Evolutionary conservation across 2,888 invertebrate species (phyloP).

Genomic region (Netelia virgata): DNA sequence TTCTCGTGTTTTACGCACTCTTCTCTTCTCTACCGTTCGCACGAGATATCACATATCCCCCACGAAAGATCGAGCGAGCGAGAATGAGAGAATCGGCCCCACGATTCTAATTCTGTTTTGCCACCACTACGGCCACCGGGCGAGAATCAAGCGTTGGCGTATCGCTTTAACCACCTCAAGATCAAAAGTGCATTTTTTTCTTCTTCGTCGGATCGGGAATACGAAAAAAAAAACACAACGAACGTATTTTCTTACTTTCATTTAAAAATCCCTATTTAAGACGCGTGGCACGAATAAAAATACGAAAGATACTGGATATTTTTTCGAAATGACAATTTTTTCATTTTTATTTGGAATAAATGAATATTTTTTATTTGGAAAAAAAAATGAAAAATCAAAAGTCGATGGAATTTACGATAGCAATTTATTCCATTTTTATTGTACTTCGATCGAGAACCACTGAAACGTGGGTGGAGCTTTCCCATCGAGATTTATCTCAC

Average conservation of each 20-base stretch:
- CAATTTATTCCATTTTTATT: no score
- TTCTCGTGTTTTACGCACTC: conserved; percentile 71
- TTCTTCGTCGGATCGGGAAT: conserved; percentile 1
- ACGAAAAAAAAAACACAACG: background rate
- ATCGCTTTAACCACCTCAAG: conserved; percentile 28
- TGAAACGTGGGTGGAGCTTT: conserved; percentile 65
- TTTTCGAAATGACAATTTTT: background rate
- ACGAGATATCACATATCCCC: conserved; percentile 57
- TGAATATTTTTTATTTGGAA: background rate
- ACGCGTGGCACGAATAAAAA: background rate
- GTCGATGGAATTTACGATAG: background rate
- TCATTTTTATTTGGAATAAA: background rate
- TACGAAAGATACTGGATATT: background rate
- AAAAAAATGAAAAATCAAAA: background rate
- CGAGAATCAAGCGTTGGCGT: conserved; percentile 63
- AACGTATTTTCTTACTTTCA: background rate
- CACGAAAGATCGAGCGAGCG: background rate
- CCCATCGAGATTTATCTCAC: conserved; percentile 30
- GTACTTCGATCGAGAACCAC: conserved; percentile 43
- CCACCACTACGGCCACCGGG: conserved; percentile 68
- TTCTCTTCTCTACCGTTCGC: conserved; percentile 60
- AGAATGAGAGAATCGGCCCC: conserved; percentile 35
- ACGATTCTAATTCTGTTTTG: conserved; percentile 72
- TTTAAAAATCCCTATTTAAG: background rate
- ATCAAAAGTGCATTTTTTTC: conserved; percentile 48